phyloP scores from a whole-genome alignment of 1,140 invertebrate genomes.

The Drosophila kurseongensis region DNA sequence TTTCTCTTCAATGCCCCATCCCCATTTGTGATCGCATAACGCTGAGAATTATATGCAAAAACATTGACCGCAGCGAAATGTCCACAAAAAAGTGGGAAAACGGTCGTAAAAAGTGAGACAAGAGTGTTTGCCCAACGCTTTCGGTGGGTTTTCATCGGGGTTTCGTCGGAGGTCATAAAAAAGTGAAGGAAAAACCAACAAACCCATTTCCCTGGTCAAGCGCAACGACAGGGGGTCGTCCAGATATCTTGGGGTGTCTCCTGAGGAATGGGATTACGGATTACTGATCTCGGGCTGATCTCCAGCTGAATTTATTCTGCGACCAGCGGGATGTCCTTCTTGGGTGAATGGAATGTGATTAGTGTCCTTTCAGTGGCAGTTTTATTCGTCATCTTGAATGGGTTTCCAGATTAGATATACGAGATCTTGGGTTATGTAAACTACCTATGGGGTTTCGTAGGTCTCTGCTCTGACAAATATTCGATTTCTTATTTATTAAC shows the following conservation, averaged over 20 bases:
- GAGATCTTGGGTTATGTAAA: conserved; percentile 33
- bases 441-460: conserved; percentile 23
- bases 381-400: neutral
- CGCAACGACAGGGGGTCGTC: conserved; percentile 70
- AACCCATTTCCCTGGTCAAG: conserved; percentile 74
- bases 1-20: conserved; percentile 68
- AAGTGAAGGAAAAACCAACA: conserved; percentile 55
- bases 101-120: conserved; percentile 63
- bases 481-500: conserved; percentile 3
- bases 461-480: conserved; percentile 13
- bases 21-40: conserved; percentile 30
- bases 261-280: conserved; percentile 28
- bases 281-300: conserved; percentile 47
- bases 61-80: conserved; percentile 67
- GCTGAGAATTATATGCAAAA: conserved; percentile 53
- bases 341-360: conserved; percentile 46
- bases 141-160: conserved; percentile 22
- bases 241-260: neutral
- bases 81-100: conserved; percentile 68
- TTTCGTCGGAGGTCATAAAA: conserved; percentile 64
- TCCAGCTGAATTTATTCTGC: conserved; percentile 28
- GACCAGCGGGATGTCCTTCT: conserved; percentile 35
- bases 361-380: conserved; percentile 22
- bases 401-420: neutral
- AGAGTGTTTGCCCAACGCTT: conserved; percentile 43